These are phyloP conservation scores for Zalophus californianus DNA, from an alignment of 2,797 vertebrate genomes.

Conservation along the genomic window DNA sequence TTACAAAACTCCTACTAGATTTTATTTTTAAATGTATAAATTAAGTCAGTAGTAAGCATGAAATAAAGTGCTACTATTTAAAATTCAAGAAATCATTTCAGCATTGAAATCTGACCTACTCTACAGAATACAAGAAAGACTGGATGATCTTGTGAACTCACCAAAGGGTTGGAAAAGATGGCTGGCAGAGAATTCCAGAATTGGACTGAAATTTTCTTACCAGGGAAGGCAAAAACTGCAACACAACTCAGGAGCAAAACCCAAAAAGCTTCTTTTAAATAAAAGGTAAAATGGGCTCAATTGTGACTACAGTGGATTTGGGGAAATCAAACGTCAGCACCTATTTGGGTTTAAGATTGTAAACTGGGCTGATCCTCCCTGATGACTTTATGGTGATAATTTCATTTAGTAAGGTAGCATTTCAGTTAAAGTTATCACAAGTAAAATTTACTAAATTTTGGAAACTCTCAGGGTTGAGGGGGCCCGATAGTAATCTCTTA, in stretches of 20 bases:
- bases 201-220: slow-evolving; percentile 40
- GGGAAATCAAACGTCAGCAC: slow-evolving; percentile 32
- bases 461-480: not conserved
- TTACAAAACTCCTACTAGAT: slow-evolving; percentile 69
- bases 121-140: slow-evolving; percentile 81
- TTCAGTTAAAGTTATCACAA: slow-evolving; percentile 27
- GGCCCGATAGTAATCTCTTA: not conserved
- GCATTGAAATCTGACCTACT: slow-evolving; percentile 71
- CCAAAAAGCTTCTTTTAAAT: slow-evolving; percentile 38
- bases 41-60: slow-evolving; percentile 89
- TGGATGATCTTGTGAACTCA: slow-evolving; percentile 77
- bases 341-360: not conserved
- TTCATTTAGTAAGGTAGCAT: slow-evolving; percentile 23
- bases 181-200: slow-evolving; percentile 13
- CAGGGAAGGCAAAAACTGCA: slow-evolving; percentile 53
- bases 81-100: slow-evolving; percentile 85
- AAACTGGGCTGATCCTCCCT: not conserved
- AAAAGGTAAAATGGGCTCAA: not conserved
- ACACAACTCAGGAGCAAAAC: slow-evolving; percentile 36
- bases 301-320: not conserved
- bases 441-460: slow-evolving; percentile 19
- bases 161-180: not conserved
- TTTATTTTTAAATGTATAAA: slow-evolving; percentile 67
- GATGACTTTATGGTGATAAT: not conserved
- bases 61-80: slow-evolving; percentile 90